A percentile compares a stretch with the other conserved stretches of the same genome.
phyloP scores from a whole-genome alignment of 2,797 vertebrate species.

The Anguilla obscura region DNA sequence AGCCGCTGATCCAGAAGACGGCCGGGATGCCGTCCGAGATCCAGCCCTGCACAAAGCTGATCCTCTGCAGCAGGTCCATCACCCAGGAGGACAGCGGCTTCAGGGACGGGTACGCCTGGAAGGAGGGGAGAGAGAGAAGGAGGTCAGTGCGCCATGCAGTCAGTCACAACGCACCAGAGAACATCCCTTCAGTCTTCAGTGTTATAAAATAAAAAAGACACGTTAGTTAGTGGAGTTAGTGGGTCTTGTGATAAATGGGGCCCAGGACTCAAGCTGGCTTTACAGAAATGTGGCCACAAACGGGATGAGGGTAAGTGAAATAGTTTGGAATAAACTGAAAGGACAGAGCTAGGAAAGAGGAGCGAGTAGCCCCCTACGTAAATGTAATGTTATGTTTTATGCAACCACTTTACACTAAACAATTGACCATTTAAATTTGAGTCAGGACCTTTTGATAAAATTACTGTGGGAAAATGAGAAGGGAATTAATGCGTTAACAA shows the following conservation, averaged over 20 bases:
- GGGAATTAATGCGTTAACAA: neutral
- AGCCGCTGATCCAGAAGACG: slow-evolving; percentile 89
- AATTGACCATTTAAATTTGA: neutral
- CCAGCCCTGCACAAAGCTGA: slow-evolving; percentile 80
- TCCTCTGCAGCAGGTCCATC: slow-evolving; percentile 80
- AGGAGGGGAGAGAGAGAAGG: neutral
- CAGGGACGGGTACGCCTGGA: slow-evolving; percentile 84
- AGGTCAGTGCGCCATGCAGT: neutral
- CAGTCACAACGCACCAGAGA: neutral
- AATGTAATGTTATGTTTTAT: neutral
- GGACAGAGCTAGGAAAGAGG: neutral
- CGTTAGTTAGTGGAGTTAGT: neutral
- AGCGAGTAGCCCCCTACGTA: neutral
- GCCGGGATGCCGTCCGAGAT: slow-evolving; percentile 77
- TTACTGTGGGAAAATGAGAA: neutral
- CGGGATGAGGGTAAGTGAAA: neutral
- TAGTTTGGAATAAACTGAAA: neutral
- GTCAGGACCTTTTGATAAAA: neutral
- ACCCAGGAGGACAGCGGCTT: slow-evolving; percentile 90
- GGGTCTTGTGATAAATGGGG: slow-evolving; percentile 16
- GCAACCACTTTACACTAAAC: neutral
- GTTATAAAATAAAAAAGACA: neutral
- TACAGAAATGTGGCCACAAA: neutral
- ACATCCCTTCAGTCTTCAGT: neutral
- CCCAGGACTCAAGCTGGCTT: neutral